Conservation (phyloP, 2,888 invertebrate species). For the Dioctria rufipes region DNA sequence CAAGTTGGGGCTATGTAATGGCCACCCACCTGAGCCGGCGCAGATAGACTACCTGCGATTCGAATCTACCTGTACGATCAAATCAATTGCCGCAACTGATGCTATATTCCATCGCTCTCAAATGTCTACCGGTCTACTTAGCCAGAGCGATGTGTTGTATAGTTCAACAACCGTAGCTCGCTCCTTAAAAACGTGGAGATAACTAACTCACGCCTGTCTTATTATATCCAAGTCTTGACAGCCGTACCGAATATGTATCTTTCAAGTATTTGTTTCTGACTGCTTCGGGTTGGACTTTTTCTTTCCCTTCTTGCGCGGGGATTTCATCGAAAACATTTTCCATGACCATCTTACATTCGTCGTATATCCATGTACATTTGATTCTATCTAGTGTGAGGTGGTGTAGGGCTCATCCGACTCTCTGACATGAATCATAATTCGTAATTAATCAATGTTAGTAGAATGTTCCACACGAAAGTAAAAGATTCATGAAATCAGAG, state of each 20-base stretch:
- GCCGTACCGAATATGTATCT: constrained; percentile 46
- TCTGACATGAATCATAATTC: constrained; percentile 51
- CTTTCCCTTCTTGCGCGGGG: not conserved
- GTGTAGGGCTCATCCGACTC: constrained; percentile 22
- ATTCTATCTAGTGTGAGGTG: constrained; percentile 35
- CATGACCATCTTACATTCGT: constrained; percentile 21
- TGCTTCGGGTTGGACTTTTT: not conserved
- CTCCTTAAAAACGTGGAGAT: constrained; percentile 37
- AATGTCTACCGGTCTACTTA: constrained; percentile 18
- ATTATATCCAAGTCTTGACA: constrained; percentile 49
- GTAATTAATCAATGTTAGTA: constrained; percentile 51
- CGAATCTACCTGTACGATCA: constrained; percentile 32
- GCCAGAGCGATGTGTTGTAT: not conserved
- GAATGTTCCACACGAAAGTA: constrained; percentile 33
- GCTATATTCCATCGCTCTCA: constrained; percentile 11
- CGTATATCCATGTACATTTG: not conserved
- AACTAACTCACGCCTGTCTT: constrained; percentile 49
- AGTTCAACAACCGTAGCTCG: constrained; percentile 50
- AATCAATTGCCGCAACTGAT: constrained; percentile 20
- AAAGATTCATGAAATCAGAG: constrained; percentile 43
- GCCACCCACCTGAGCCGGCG: constrained; percentile 54
- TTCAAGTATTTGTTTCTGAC: constrained; percentile 42
- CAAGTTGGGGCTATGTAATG: constrained; percentile 31
- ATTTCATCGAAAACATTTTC: constrained; percentile 44
- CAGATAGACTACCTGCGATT: constrained; percentile 20